Evolutionary conservation across 2,888 invertebrate genomes (phyloP).

Genomic region (Sphaerophoria taeniata): DNA sequence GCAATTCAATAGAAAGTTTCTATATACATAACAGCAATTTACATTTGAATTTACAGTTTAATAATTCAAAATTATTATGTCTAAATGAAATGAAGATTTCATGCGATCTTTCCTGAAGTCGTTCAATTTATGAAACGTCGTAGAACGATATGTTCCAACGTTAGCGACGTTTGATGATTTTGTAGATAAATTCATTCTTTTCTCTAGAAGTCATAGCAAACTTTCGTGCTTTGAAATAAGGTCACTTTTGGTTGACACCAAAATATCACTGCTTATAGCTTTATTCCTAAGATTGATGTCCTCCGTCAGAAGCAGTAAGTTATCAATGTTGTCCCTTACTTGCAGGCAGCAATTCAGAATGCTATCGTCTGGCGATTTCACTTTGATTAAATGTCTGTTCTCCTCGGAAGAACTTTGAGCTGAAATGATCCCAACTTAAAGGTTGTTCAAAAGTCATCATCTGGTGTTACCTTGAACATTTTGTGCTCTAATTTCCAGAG

Average conservation of each 20-base stretch:
- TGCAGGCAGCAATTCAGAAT: conserved; percentile 84
- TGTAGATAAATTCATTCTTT: background rate
- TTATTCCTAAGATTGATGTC: conserved; percentile 84
- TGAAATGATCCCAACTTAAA: conserved; percentile 62
- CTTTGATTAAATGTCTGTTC: conserved; percentile 80
- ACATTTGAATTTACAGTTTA: too few species aligned
- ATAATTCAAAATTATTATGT: too few species aligned
- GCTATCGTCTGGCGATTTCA: conserved; percentile 83
- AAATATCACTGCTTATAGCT: conserved; percentile 82
- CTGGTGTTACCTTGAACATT: conserved; percentile 76
- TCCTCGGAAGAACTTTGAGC: conserved; percentile 84
- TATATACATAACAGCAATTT: too few species aligned
- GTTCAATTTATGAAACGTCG: background rate
- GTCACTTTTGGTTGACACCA: conserved; percentile 79
- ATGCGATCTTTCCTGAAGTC: background rate
- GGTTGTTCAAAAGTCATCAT: background rate
- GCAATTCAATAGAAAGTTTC: too few species aligned
- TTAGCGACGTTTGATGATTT: background rate
- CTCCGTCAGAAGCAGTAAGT: conserved; percentile 83
- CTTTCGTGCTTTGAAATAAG: conserved; percentile 75
- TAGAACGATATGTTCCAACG: background rate
- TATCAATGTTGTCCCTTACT: conserved; percentile 80
- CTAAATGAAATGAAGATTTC: too few species aligned
- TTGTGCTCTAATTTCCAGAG: conserved; percentile 76
- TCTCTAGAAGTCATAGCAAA: background rate